Evolutionary conservation across 53 echinoderm and acorn worm species (phyloP), one percentile per base, ranked within the genome.

Genomic region (Crossaster papposus): DNA sequence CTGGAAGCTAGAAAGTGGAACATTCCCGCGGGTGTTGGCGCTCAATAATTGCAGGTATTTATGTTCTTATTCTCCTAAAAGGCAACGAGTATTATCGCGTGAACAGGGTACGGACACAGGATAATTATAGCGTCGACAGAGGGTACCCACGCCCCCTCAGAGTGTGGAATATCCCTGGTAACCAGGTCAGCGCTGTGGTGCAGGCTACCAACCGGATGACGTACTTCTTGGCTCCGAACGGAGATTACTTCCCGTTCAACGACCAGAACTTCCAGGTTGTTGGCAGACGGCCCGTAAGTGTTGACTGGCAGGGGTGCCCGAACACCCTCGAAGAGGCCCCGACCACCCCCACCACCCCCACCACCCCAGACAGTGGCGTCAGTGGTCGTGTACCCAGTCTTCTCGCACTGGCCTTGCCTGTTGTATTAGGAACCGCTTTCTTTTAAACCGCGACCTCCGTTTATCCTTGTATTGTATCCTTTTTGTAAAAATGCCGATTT

Each of bases 71-170:
- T 1, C 22, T 20, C 28, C 28, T 85, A 50, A 15, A 76, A 97
- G 97, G 88, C 38, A 33, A 86, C 24, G 58, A 95, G 64, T 97
- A 97, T 72, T 97, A 94, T 54, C 93, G 96, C 0, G 93, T 79
- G 54, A 91, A 91, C 92, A 90, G 90, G n/a, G n/a, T n/a, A n/a
- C n/a, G n/a, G n/a, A n/a, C n/a, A n/a, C n/a, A n/a, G n/a, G n/a
- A n/a, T n/a, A n/a, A n/a, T n/a, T n/a, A n/a, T 0, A 0, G 78
- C 2, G 90, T 94, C 5, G 94, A 95, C 85, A 4, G 13, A 4
- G 91, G 93, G 3, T 97, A 97, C 88, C 97, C 97, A 0, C 88
- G 93, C 8, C 90, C 94, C 0, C 90, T 95, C 0, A 68, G 90
- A 14, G 89, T 94, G 14, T 97, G 97, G 97, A 86, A 85, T 15